Evolutionary conservation across 2,797 vertebrate genomes (phyloP), one percentile per base, ranked within the genome.

Genomic region (Nothura maculosa): DNA sequence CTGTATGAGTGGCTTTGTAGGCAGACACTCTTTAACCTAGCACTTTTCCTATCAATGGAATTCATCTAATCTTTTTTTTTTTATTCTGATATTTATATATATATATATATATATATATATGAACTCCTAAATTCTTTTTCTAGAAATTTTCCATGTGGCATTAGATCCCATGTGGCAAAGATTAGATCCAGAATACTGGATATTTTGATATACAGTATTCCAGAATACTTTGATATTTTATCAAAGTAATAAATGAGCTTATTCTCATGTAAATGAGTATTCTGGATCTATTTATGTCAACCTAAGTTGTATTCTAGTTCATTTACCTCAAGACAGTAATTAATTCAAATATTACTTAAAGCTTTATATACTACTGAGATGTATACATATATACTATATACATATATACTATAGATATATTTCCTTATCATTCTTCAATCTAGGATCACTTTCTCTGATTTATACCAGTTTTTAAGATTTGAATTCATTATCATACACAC

Each of bases 361-460:
- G 13, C n/a, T 5, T 38, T 45, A 11, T 21, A 36, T 50, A 61
- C 7, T 36, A 36, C 12, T 42, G 32, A 50, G 52, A 28, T 27
- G 19, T 20, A 55, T n/a, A n/a, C 21, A 12, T n/a, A 11, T 10
- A 11, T n/a, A 30, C 9, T 30, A 30, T 54, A 30, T n/a, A 10
- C 12, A 30, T 30, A 30, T 11, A 54, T 25, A 52, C 24, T 50
- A 50, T 50, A 18, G 19, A 54, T 19, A 30, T 19, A 54, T 55
- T 55, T 55, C 12, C 81, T 92, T 85, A 8, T 58, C 34, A 64
- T 50, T 75, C 60, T 85, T 38, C 17, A 62, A 16, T 32, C 43
- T 86, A 24, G 62, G 17, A 85, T 5, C 79, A 24, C n/a, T 74
- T 24, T 11, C 2, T 9, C 6, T 47, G 24, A 11, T 17, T 70